A percentile compares a stretch with the other conserved stretches of the same genome.
These are phyloP conservation scores for Rhopilema esculentum DNA, from an alignment of 30 jellyfish, hydroid and myxozoan genomes.

Conservation along the genomic window DNA sequence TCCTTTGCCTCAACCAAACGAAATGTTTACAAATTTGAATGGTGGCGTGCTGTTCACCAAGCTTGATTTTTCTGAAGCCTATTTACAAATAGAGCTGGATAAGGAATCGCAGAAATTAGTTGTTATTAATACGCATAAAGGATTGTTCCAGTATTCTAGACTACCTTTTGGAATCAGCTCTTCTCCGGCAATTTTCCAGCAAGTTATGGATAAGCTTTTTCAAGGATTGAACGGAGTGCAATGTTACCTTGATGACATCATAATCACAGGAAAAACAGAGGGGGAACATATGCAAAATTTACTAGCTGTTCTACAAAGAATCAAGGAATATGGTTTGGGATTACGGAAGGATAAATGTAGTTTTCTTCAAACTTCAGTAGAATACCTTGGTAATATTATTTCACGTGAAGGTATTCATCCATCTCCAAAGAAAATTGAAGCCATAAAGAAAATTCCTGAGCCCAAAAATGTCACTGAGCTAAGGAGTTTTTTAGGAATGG, in stretches of 20 bases:
- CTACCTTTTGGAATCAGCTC: constrained; percentile 71
- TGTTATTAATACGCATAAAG: constrained; percentile 59
- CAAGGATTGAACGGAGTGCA: constrained; percentile 45
- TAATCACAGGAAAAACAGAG: constrained; percentile 37
- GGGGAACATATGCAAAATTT: constrained; percentile 70
- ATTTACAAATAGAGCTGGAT: constrained; percentile 57
- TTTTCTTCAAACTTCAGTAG: constrained; percentile 66
- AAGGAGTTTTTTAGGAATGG: constrained; percentile 58
- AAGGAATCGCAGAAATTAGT: constrained; percentile 52
- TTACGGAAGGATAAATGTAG: constrained; percentile 72
- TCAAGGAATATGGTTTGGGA: constrained; percentile 62
- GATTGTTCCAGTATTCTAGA: constrained; percentile 47
- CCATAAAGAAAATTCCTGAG: constrained; percentile 45
- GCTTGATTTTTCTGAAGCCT: constrained; percentile 56
- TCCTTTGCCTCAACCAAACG: constrained; percentile 67
- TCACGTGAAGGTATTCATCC: constrained; percentile 65
- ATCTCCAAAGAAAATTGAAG: constrained; percentile 50
- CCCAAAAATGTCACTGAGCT: constrained; percentile 72
- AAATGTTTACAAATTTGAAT: constrained; percentile 53
- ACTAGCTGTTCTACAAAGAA: constrained; percentile 51
- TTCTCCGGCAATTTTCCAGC: constrained; percentile 57
- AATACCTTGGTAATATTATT: constrained; percentile 72
- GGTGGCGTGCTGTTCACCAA: constrained; percentile 67
- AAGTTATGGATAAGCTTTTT: constrained; percentile 66
- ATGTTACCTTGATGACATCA: constrained; percentile 54